phyloP scores from a whole-genome alignment of 2,888 invertebrate species.

The Aphodius sticticus region DNA sequence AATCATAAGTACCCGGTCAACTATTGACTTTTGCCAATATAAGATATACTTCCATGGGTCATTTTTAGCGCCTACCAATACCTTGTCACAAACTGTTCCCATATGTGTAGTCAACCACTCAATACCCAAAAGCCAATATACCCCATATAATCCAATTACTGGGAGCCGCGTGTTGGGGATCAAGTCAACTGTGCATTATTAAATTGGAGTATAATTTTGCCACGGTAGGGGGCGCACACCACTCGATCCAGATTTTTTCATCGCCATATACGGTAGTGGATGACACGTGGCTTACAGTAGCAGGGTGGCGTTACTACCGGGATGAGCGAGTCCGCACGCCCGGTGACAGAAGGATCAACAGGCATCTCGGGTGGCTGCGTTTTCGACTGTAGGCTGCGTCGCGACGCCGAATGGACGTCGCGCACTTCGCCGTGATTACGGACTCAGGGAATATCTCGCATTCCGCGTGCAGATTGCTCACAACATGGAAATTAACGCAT shows the following conservation, averaged over 20 bases:
- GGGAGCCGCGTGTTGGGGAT: conserved; percentile 16
- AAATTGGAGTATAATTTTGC: conserved; percentile 23
- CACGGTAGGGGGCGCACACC: background rate
- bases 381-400: conserved; percentile 11
- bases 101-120: background rate
- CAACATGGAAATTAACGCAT: conserved; percentile 52
- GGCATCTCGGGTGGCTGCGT: conserved; percentile 4
- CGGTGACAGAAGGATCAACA: background rate
- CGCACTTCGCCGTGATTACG: conserved; percentile 47
- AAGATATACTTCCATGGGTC: too few relatives aligned
- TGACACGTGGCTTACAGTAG: conserved; percentile 17
- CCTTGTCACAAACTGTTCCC: background rate
- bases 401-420: conserved; percentile 30
- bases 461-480: conserved; percentile 53
- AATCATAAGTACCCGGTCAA: too few relatives aligned
- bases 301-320: conserved; percentile 5
- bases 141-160: conserved; percentile 23
- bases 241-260: background rate
- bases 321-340: background rate
- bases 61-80: background rate
- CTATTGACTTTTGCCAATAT: too few relatives aligned
- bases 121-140: conserved; percentile 20
- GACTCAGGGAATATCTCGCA: conserved; percentile 48
- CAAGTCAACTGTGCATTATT: conserved; percentile 21
- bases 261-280: background rate